A percentile compares a stretch with the other conserved stretches of the same genome.
These are phyloP conservation scores for Scaptomyza parva DNA, from an alignment of 2,888 invertebrate genomes.

Conservation along the genomic window DNA sequence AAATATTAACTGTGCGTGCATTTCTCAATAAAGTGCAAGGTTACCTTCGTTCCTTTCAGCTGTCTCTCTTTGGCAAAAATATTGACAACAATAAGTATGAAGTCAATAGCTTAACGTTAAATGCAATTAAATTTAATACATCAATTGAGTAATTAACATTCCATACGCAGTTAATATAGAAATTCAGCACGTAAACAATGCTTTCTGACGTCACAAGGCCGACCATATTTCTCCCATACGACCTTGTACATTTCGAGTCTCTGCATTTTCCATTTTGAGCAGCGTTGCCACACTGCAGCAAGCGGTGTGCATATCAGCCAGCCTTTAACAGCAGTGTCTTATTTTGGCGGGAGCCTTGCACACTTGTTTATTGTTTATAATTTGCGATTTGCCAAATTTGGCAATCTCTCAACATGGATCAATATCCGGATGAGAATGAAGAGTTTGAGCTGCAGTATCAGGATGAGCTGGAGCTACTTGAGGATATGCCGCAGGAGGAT, in stretches of 20 bases:
- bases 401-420: constrained; percentile 65
- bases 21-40: constrained; percentile 4
- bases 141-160: not conserved
- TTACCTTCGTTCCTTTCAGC: not conserved
- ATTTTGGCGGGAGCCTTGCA: constrained; percentile 46
- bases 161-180: not conserved
- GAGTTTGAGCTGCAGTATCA: constrained; percentile 90
- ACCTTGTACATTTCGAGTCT: not conserved
- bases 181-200: not conserved
- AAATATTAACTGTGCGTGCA: constrained; percentile 13
- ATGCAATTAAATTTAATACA: not conserved
- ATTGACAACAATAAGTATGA: too few relatives aligned
- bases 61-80: too few relatives aligned
- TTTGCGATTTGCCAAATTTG: not conserved
- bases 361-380: constrained; percentile 44
- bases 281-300: constrained; percentile 27
- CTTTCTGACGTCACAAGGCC: not conserved
- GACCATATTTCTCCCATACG: too few relatives aligned
- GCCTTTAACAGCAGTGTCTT: constrained; percentile 3
- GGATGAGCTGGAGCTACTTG: constrained; percentile 89
- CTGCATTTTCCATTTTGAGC: not conserved
- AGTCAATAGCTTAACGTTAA: too few relatives aligned
- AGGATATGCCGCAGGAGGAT: constrained; percentile 82
- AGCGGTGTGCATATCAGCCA: constrained; percentile 13
- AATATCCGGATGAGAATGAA: constrained; percentile 86